Percentiles rank a stretch among this genome's conserved stretches.
These are phyloP conservation scores for Emmelina monodactyla DNA, from an alignment of 2,888 invertebrate species.

Conservation along the genomic window DNA sequence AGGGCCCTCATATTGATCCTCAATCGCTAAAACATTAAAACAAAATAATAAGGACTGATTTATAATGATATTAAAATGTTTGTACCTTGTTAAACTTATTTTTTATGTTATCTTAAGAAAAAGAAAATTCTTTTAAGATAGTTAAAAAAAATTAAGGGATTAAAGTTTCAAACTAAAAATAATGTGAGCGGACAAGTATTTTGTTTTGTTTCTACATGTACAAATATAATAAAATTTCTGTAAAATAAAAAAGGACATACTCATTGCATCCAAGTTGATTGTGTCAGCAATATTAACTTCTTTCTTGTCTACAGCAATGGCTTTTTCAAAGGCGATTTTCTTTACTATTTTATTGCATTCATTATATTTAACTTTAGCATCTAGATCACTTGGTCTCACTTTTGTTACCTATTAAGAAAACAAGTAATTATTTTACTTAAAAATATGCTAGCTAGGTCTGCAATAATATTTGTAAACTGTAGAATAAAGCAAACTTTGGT, in stretches of 20 bases:
- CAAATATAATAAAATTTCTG: neutral
- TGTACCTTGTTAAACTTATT: too few relatives aligned
- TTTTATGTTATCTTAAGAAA: too few relatives aligned
- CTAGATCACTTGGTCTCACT: constrained; percentile 91
- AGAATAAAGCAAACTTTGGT: constrained; percentile 2
- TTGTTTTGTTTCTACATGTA: neutral
- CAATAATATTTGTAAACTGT: neutral
- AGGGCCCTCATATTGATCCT: constrained; percentile 94
- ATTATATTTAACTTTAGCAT: constrained; percentile 88
- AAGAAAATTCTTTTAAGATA: neutral
- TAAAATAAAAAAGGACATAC: too few relatives aligned
- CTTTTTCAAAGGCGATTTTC: constrained; percentile 94
- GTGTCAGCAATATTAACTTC: constrained; percentile 87
- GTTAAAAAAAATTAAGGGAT: neutral
- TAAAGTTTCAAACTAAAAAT: too few relatives aligned
- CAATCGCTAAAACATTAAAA: constrained; percentile 85
- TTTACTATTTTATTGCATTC: constrained; percentile 97
- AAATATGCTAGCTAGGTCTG: neutral
- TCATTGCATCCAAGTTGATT: constrained; percentile 89
- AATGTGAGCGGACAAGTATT: neutral
- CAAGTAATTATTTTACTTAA: neutral
- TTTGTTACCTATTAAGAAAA: constrained; percentile 77
- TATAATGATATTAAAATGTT: too few relatives aligned
- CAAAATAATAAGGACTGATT: too few relatives aligned
- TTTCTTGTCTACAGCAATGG: constrained; percentile 92